A percentile compares a stretch with the other conserved stretches of the same genome.
Evolutionary conservation across 2,888 invertebrate species (phyloP).

Genomic region (Idaea biselata): DNA sequence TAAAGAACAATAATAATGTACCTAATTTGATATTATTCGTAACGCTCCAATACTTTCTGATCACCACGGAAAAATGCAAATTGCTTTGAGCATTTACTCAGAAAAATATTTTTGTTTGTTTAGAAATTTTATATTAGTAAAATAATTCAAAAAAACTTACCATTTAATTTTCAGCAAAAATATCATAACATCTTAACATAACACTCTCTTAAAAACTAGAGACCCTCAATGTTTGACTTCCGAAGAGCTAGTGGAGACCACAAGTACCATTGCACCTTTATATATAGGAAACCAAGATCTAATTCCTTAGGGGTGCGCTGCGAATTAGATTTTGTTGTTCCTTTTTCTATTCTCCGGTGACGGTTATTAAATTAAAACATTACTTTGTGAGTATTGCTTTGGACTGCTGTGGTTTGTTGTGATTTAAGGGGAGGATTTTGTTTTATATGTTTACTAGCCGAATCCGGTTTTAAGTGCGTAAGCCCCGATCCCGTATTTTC

Average conservation of each 20-base stretch:
- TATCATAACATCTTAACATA: conserved; percentile 18
- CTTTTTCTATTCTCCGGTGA: conserved; percentile 43
- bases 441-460: background rate
- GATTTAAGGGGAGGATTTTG: conserved; percentile 39
- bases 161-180: conserved; percentile 5
- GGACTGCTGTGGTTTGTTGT: conserved; percentile 45
- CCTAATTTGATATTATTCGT: no score
- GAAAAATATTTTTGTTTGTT: no score
- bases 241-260: conserved; percentile 29
- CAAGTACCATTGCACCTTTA: conserved; percentile 38
- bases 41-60: no score
- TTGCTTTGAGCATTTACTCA: no score
- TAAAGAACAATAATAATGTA: no score
- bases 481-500: no score
- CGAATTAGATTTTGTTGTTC: conserved; percentile 52
- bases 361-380: conserved; percentile 78
- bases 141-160: conserved; percentile 12
- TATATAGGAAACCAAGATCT: conserved; percentile 53
- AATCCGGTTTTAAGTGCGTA: background rate
- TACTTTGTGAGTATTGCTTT: conserved; percentile 58
- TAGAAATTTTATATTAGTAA: no score
- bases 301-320: conserved; percentile 60
- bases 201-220: background rate
- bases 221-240: conserved; percentile 23
- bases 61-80: no score